phyloP scores from a whole-genome alignment of 2,888 invertebrate species.

The Tipula confusa region DNA sequence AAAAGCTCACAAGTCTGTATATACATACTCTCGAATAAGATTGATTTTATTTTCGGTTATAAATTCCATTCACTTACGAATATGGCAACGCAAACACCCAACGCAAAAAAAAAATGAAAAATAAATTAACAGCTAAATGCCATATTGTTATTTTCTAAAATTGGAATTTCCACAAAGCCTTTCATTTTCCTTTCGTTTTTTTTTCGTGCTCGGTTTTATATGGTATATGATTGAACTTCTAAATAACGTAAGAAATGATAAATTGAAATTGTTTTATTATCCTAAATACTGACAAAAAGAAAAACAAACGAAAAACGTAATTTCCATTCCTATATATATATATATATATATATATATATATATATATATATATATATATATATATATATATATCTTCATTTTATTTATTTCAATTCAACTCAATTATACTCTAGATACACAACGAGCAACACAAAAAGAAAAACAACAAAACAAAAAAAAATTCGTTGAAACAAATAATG shows the following conservation, averaged over 20 bases:
- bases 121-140: constrained; percentile 20
- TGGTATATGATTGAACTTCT: constrained; percentile 16
- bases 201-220: background rate
- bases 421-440: constrained; percentile 25
- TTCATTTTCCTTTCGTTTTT: background rate
- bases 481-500: constrained; percentile 7
- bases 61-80: background rate
- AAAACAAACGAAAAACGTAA: background rate
- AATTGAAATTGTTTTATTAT: constrained; percentile 25
- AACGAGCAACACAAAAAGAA: background rate
- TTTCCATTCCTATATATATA: constrained; percentile 25
- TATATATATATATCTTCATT: background rate
- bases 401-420: constrained; percentile 25
- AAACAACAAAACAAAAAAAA: background rate
- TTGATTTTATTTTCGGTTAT: background rate
- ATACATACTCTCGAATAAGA: background rate
- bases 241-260: constrained; percentile 25
- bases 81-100: background rate
- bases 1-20: background rate
- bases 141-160: constrained; percentile 25
- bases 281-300: constrained; percentile 15
- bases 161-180: constrained; percentile 25
- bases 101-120: background rate
- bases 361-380: too few relatives aligned
- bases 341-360: too few relatives aligned